These are phyloP conservation scores for Ambastaia sidthimunki DNA, from an alignment of 2,797 vertebrate genomes.

Conservation along the genomic window DNA sequence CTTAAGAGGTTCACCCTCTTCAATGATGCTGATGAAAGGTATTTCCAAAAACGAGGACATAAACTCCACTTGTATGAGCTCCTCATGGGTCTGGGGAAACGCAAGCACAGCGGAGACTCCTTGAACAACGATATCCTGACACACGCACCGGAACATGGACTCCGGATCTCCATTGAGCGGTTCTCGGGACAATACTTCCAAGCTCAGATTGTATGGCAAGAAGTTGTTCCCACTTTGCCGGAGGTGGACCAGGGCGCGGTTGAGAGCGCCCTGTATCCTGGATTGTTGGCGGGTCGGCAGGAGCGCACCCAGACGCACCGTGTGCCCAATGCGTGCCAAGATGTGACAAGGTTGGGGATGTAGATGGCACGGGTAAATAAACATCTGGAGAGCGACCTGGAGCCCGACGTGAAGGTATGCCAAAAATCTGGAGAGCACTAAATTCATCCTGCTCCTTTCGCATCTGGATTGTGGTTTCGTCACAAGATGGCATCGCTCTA, in stretches of 20 bases:
- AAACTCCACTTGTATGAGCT: slow-evolving; percentile 92
- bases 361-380: slow-evolving; percentile 73
- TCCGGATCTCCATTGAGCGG: slow-evolving; percentile 84
- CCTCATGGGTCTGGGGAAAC: slow-evolving; percentile 86
- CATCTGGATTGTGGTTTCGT: slow-evolving; percentile 61
- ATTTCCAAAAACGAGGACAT: slow-evolving; percentile 88
- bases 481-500: slow-evolving; percentile 65
- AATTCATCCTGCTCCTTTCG: slow-evolving; percentile 66
- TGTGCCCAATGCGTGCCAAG: slow-evolving; percentile 80
- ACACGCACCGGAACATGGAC: slow-evolving; percentile 86
- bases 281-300: slow-evolving; percentile 82
- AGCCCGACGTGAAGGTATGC: slow-evolving; percentile 65
- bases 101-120: slow-evolving; percentile 89
- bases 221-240: slow-evolving; percentile 69
- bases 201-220: slow-evolving; percentile 87
- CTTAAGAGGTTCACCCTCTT: slow-evolving; percentile 82
- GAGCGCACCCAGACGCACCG: slow-evolving; percentile 87
- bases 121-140: slow-evolving; percentile 84
- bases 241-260: slow-evolving; percentile 79
- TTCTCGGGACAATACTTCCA: slow-evolving; percentile 85
- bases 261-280: slow-evolving; percentile 85
- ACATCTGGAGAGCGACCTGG: slow-evolving; percentile 64
- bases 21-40: slow-evolving; percentile 90
- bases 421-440: slow-evolving; percentile 64
- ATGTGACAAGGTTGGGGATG: slow-evolving; percentile 88